Evolutionary conservation across 2,113 vertebrate genomes (phyloP).

Genomic region (Ahaetulla prasina): DNA sequence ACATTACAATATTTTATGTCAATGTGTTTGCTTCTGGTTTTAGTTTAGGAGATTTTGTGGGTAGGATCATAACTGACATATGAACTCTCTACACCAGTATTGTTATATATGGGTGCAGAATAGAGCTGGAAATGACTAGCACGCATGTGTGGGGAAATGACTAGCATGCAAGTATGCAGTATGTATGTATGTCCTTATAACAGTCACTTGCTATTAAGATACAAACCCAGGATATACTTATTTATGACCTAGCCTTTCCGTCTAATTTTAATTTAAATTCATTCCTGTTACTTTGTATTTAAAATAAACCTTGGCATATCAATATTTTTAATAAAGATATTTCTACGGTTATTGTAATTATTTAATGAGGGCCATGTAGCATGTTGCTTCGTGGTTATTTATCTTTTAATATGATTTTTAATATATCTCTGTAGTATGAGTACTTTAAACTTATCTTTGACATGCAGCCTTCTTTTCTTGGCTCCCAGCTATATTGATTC

Average conservation of each 20-base stretch:
- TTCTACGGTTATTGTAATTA: slow-evolving; percentile 19
- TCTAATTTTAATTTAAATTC: neutral
- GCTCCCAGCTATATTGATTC: slow-evolving; percentile 62
- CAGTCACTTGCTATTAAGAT: neutral
- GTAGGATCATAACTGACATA: neutral
- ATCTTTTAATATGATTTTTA: slow-evolving; percentile 56
- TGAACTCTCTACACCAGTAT: neutral
- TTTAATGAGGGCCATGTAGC: slow-evolving; percentile 37
- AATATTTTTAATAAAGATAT: neutral
- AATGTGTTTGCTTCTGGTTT: neutral
- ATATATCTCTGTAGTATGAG: slow-evolving; percentile 54
- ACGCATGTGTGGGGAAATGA: no score
- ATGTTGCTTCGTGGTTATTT: slow-evolving; percentile 50
- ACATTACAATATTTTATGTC: neutral
- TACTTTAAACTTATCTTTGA: slow-evolving; percentile 71
- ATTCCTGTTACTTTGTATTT: neutral
- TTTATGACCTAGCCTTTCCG: neutral
- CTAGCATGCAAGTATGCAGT: neutral
- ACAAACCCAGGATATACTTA: neutral
- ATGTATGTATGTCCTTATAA: neutral
- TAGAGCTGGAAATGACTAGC: no score
- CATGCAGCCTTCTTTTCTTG: slow-evolving; percentile 70
- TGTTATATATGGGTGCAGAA: neutral
- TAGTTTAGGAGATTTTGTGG: neutral
- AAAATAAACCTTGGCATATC: neutral